A percentile compares a stretch with the other conserved stretches of the same genome.
Evolutionary conservation across 2,113 vertebrate species (phyloP).

Genomic region (Prietella phreatophila): DNA sequence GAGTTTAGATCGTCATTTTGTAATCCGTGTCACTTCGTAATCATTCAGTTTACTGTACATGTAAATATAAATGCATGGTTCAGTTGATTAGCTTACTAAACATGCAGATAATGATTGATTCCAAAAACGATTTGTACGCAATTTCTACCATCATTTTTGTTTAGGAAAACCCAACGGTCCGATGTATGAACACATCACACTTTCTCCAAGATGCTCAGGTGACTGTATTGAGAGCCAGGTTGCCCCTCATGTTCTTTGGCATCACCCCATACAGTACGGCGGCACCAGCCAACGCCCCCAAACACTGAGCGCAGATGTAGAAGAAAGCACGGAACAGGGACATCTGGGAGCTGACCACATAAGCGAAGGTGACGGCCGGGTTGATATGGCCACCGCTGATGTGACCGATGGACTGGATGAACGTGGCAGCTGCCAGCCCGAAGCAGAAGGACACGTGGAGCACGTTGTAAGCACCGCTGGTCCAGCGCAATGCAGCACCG

Average conservation of each 20-base stretch:
- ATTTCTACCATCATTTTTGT: not conserved
- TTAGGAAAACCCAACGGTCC: not conserved
- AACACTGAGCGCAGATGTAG: conserved; percentile 87
- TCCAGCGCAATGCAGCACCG: conserved; percentile 87
- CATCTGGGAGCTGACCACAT: conserved; percentile 89
- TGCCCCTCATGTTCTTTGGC: conserved; percentile 82
- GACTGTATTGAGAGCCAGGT: conserved; percentile 89
- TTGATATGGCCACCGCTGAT: conserved; percentile 94
- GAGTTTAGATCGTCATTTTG: not conserved
- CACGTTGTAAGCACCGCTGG: conserved; percentile 79
- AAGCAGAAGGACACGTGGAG: conserved; percentile 88
- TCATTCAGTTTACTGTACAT: not conserved
- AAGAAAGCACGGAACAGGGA: conserved; percentile 87
- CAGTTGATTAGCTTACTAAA: not conserved
- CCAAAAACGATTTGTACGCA: not conserved
- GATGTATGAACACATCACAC: not conserved
- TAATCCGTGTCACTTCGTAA: not conserved
- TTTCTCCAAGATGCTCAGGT: conserved; percentile 45
- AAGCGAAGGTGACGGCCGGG: conserved; percentile 90
- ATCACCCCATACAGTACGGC: conserved; percentile 90
- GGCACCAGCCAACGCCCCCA: conserved; percentile 87
- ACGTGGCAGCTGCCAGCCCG: conserved; percentile 84
- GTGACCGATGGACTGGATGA: conserved; percentile 88
- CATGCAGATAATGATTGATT: not conserved
- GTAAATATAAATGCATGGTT: not conserved